These are phyloP conservation scores for Sphaerophoria taeniata DNA, from an alignment of 2,888 invertebrate genomes.

Conservation along the genomic window DNA sequence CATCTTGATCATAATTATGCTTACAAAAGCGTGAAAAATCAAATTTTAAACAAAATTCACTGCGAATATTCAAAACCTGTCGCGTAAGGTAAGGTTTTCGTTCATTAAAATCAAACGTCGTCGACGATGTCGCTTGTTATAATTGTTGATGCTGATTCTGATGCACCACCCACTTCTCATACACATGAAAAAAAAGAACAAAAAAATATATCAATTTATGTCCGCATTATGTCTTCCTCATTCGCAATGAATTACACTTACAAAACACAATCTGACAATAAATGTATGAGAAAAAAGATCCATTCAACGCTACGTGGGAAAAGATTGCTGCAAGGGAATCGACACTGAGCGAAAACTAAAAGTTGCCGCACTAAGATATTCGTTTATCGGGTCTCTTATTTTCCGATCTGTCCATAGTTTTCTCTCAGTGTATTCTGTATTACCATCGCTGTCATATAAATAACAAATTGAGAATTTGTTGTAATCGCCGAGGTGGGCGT, in stretches of 20 bases:
- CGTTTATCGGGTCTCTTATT: no score
- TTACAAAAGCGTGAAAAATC: constrained; percentile 54
- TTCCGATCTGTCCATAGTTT: not conserved
- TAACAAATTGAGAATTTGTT: constrained; percentile 55
- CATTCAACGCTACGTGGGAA: constrained; percentile 51
- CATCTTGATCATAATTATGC: constrained; percentile 12
- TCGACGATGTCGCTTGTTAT: constrained; percentile 18
- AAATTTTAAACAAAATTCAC: not conserved
- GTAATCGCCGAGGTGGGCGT: not conserved
- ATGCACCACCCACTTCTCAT: constrained; percentile 45
- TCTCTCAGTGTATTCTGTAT: constrained; percentile 18
- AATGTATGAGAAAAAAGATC: constrained; percentile 34
- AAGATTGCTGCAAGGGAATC: constrained; percentile 18
- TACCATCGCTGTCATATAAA: constrained; percentile 51
- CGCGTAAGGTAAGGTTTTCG: not conserved
- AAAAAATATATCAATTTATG: constrained; percentile 27
- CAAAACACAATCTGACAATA: constrained; percentile 54
- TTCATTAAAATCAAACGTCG: constrained; percentile 42
- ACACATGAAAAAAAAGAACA: not conserved
- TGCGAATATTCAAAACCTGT: not conserved
- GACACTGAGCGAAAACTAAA: not conserved
- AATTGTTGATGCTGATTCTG: constrained; percentile 7
- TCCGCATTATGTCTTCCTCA: constrained; percentile 61
- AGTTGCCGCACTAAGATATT: no score
- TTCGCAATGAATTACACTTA: constrained; percentile 43